phyloP scores from a whole-genome alignment of 1,140 invertebrate species.

The Tetragonula clypearis region DNA sequence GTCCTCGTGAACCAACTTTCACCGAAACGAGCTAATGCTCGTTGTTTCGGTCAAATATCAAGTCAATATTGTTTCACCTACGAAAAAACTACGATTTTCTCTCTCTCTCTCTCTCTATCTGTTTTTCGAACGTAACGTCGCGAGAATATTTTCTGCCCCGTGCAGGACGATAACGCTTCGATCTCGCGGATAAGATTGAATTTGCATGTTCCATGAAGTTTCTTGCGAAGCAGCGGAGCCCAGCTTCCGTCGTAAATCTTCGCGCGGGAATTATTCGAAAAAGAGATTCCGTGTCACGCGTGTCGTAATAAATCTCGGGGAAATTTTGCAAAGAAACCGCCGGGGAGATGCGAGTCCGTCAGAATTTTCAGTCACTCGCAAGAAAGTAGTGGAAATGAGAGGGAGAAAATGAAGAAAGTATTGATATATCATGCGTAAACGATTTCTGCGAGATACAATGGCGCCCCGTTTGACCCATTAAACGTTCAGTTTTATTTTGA shows the following conservation, averaged over 20 bases:
- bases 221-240: neutral
- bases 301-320: constrained; percentile 40
- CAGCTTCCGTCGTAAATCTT: constrained; percentile 41
- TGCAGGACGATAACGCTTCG: neutral
- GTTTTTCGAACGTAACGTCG: neutral
- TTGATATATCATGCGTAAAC: too few relatives aligned
- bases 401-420: too few relatives aligned
- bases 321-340: constrained; percentile 40
- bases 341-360: too few relatives aligned
- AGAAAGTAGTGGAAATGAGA: too few relatives aligned
- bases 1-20: neutral
- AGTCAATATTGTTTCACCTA: neutral
- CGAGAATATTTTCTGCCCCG: neutral
- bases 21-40: neutral
- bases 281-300: constrained; percentile 35
- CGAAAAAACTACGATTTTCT: too few relatives aligned
- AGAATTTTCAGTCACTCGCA: neutral
- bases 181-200: constrained; percentile 26
- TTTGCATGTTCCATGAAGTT: constrained; percentile 27
- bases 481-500: too few relatives aligned
- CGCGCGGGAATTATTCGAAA: constrained; percentile 47
- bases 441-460: too few relatives aligned
- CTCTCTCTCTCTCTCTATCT: too few relatives aligned
- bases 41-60: neutral
- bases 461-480: too few relatives aligned